Base-by-base conservation (phyloP, 2,113 vertebrate species). In the Athene noctua region DNA sequence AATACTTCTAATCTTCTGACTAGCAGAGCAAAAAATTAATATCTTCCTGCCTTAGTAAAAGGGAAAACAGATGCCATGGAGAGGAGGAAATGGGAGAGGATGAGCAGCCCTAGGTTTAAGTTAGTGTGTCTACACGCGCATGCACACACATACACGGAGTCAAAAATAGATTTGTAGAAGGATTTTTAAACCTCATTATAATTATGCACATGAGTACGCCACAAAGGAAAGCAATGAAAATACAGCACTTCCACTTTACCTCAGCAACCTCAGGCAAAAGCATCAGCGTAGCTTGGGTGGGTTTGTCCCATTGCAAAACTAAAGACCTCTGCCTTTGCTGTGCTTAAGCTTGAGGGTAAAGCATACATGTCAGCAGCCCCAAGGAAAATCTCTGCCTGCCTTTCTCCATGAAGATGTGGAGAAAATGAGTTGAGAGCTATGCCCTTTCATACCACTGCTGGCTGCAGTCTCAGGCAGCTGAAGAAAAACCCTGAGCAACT, bases 11-110 rank as follows among this genome's bases (percentile, higher is more conserved):
- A 98, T 98, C 97, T 98, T 97, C 97, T 98, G 98, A 97, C 97
- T 98, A 98, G 97, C 95, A 98, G 98, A 98, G 97, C 98, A 98
- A 98, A 98, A 98, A 98, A 98, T 98, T 98, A 98, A 96, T 98
- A 97, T 97, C 93, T 97, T 97, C 94, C 84, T 97, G 96, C 90
- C 94, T 97, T 19, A 12, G 91, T 96, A 90, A 97, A 77, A 94
- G 77, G 57, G 36, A 97, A 97, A 96, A 91, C 87, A 91, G 96
- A 96, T 97, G 90, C 85, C 83, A 88, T 42, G 66, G 81, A 95
- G 88, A 97, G 93, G 91, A 97, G 91, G 68, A 90, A 96, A 91
- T 75, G 86, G 79, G 67, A 97, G 85, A 95, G 59, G 59, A 91
- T 88, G 86, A 78, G 40, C 36, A 92, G 83, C 81, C 88, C 80